These are phyloP conservation scores for Hippoglossus hippoglossus DNA, from an alignment of 2,797 vertebrate genomes.

Conservation along the genomic window DNA sequence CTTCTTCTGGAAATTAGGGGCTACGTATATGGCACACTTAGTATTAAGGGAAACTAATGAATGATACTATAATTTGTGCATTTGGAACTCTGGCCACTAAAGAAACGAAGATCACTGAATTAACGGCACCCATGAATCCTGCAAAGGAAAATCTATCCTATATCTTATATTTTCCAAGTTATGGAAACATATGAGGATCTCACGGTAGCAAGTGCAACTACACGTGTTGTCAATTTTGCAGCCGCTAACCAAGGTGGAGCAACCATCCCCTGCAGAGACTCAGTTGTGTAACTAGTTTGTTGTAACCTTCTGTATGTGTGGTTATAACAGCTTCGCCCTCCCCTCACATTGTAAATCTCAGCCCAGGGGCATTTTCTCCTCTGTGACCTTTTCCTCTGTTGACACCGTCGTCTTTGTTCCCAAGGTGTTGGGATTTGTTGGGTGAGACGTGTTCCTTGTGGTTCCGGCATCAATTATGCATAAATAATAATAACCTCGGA, in stretches of 20 bases:
- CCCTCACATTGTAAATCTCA: slow-evolving; percentile 67
- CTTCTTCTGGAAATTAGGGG: background rate
- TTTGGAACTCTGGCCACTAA: no score
- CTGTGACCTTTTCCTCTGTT: slow-evolving; percentile 80
- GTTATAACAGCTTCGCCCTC: slow-evolving; percentile 32
- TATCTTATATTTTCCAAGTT: background rate
- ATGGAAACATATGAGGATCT: background rate
- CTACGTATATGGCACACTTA: background rate
- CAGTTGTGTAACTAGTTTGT: slow-evolving; percentile 33
- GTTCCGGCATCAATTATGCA: slow-evolving; percentile 88
- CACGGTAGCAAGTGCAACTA: background rate
- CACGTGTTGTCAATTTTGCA: background rate
- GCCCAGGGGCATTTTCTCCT: slow-evolving; percentile 70
- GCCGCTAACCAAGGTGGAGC: background rate
- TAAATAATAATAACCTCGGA: slow-evolving; percentile 90
- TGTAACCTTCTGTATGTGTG: slow-evolving; percentile 41
- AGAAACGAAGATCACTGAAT: background rate
- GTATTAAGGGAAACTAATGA: background rate
- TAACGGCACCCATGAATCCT: background rate
- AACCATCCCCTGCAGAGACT: background rate
- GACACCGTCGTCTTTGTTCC: slow-evolving; percentile 78
- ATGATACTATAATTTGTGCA: background rate
- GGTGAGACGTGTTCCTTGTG: slow-evolving; percentile 80
- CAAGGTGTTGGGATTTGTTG: slow-evolving; percentile 79
- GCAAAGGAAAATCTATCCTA: background rate